Conservation (phyloP, 2,797 vertebrate species). For the Limosa lapponica region DNA sequence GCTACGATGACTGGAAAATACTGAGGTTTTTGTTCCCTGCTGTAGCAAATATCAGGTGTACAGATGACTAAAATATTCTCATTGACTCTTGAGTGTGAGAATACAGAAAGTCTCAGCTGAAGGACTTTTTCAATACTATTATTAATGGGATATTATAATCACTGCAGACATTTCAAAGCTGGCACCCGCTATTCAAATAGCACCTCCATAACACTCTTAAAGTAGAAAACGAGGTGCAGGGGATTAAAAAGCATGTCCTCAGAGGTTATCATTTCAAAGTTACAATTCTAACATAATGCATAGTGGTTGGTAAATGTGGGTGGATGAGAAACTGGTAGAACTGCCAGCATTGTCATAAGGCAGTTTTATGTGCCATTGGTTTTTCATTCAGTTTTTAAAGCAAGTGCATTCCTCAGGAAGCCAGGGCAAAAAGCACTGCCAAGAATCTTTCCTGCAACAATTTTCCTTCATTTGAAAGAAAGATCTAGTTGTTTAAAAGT, state of each 20-base stretch:
- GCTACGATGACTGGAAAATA: not conserved
- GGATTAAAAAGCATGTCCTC: constrained; percentile 41
- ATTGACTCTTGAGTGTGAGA: not conserved
- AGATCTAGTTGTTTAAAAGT: constrained; percentile 61
- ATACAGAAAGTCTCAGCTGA: not conserved
- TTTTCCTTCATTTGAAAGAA: constrained; percentile 50
- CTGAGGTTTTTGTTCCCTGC: not conserved
- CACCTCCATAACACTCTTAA: not conserved
- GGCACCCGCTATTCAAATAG: constrained; percentile 4
- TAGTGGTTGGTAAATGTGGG: constrained; percentile 43
- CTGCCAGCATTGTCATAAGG: constrained; percentile 58
- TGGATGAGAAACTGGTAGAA: constrained; percentile 32
- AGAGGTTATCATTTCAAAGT: constrained; percentile 37
- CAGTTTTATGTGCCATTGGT: constrained; percentile 32
- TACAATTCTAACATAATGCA: constrained; percentile 23
- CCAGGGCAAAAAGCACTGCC: constrained; percentile 37
- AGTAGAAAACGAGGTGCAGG: constrained; percentile 11
- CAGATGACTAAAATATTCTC: not conserved
- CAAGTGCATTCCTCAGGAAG: constrained; percentile 46
- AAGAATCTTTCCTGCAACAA: constrained; percentile 52
- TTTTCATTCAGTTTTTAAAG: constrained; percentile 62
- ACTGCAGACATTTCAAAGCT: not conserved
- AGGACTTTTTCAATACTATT: not conserved
- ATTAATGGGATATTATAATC: not conserved
- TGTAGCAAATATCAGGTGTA: not conserved